These are phyloP conservation scores for Diplosoma virens DNA, from an alignment of 23 tunicate genomes.

Conservation along the genomic window DNA sequence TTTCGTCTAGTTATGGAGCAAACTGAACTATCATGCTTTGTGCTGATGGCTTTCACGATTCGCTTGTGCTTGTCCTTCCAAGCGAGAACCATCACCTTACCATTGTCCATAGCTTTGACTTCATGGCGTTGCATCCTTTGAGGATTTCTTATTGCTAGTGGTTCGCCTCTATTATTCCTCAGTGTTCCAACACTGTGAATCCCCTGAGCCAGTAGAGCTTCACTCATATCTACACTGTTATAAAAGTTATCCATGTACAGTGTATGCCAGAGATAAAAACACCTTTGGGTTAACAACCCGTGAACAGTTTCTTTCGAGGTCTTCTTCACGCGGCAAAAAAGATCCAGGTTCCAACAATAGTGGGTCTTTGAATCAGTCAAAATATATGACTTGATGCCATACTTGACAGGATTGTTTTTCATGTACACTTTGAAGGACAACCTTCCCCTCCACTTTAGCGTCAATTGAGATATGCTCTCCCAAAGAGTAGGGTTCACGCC, in stretches of 20 bases:
- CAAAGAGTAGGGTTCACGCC: constrained; percentile 27
- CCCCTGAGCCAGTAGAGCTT: constrained; percentile 2
- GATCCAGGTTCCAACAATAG: constrained; percentile 39
- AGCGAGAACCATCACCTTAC: constrained; percentile 16
- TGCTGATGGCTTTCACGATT: constrained; percentile 42
- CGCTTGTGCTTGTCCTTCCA: constrained; percentile 47
- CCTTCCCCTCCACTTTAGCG: constrained; percentile 37
- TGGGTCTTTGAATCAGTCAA: constrained; percentile 24
- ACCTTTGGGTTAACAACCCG: constrained; percentile 26
- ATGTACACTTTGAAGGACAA: constrained; percentile 24
- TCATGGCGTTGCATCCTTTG: constrained; percentile 5
- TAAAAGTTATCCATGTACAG: constrained; percentile 43
- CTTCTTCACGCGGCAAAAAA: constrained; percentile 6
- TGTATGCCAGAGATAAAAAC: constrained; percentile 12
- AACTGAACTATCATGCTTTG: constrained; percentile 22
- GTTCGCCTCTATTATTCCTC: constrained; percentile 8
- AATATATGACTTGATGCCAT: constrained; percentile 45
- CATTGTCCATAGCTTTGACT: constrained; percentile 8
- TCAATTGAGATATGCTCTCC: constrained; percentile 44
- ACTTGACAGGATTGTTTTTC: constrained; percentile 35
- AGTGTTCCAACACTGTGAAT: constrained; percentile 30
- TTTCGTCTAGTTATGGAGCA: constrained; percentile 2
- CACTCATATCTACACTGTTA: constrained; percentile 34
- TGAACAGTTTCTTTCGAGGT: constrained; percentile 24
- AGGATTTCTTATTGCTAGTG: neutral